These are phyloP conservation scores for Drosophila ananassae DNA, from an alignment of 1,140 invertebrate genomes.

Conservation along the genomic window DNA sequence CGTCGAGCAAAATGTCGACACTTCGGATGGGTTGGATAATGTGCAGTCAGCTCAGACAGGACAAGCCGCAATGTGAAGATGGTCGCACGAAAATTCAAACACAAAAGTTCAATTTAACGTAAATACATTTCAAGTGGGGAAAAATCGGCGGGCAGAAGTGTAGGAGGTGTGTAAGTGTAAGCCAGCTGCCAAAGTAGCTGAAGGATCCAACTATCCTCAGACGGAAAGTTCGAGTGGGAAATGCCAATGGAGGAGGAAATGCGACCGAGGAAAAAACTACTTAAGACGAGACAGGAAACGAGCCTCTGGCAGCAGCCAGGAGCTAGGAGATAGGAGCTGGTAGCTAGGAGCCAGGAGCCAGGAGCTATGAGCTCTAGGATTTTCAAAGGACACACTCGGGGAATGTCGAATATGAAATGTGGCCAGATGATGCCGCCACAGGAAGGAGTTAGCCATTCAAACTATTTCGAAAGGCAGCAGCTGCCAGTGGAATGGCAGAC, in stretches of 20 bases:
- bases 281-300: slow-evolving; percentile 58
- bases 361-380: slow-evolving; percentile 2
- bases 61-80: slow-evolving; percentile 45
- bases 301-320: slow-evolving; percentile 18
- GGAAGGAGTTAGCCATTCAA: slow-evolving; percentile 43
- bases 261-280: slow-evolving; percentile 51
- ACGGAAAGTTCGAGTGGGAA: slow-evolving; percentile 45
- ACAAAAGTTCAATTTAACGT: slow-evolving; percentile 74
- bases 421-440: slow-evolving; percentile 59
- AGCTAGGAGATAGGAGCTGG: neutral
- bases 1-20: slow-evolving; percentile 59
- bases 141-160: slow-evolving; percentile 5
- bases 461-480: slow-evolving; percentile 32
- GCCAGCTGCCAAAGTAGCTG: slow-evolving; percentile 61
- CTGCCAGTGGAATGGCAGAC: slow-evolving; percentile 19
- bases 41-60: slow-evolving; percentile 41
- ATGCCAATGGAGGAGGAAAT: slow-evolving; percentile 35
- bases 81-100: slow-evolving; percentile 52
- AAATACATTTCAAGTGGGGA: slow-evolving; percentile 63
- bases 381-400: slow-evolving; percentile 14
- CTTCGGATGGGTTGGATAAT: slow-evolving; percentile 37
- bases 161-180: slow-evolving; percentile 21
- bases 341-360: neutral
- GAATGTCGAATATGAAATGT: slow-evolving; percentile 72
- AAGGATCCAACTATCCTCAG: slow-evolving; percentile 45